Evolutionary conservation across 2,888 invertebrate genomes (phyloP).

Genomic region (Drosophila peninsularis): DNA sequence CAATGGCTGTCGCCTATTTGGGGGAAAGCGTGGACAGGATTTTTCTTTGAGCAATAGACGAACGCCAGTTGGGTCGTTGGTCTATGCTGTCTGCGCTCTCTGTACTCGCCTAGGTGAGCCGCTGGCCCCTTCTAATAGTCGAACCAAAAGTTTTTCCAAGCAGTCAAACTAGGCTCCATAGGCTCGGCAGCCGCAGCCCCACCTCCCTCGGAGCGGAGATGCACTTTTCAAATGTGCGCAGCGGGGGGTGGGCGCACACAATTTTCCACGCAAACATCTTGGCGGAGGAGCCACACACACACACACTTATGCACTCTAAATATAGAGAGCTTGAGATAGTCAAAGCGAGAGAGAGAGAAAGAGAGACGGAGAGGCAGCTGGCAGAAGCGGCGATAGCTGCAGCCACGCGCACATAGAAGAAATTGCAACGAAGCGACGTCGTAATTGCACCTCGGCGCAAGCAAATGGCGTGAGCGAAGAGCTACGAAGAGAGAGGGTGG

Average conservation of each 20-base stretch:
- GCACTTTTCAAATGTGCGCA: constrained; percentile 79
- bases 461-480: constrained; percentile 7
- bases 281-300: constrained; percentile 62
- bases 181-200: constrained; percentile 19
- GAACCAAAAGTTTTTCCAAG: constrained; percentile 76
- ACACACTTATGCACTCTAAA: constrained; percentile 1
- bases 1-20: constrained; percentile 35
- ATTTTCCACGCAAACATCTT: constrained; percentile 69
- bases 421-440: constrained; percentile 65
- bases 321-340: constrained; percentile 41
- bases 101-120: constrained; percentile 29
- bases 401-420: constrained; percentile 76
- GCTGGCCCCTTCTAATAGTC: constrained; percentile 63
- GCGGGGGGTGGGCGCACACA: constrained; percentile 50
- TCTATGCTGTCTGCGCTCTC: constrained; percentile 64
- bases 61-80: constrained; percentile 51
- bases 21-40: constrained; percentile 76
- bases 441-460: constrained; percentile 53
- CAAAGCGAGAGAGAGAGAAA: constrained; percentile 11
- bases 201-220: constrained; percentile 45
- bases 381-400: constrained; percentile 49
- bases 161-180: constrained; percentile 73
- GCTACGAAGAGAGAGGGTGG: not conserved
- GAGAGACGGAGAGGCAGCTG: constrained; percentile 25
- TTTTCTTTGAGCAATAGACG: constrained; percentile 72